A percentile compares a stretch with the other conserved stretches of the same genome.
Evolutionary conservation across 2,797 vertebrate genomes (phyloP).

Genomic region (Hippoglossus hippoglossus): DNA sequence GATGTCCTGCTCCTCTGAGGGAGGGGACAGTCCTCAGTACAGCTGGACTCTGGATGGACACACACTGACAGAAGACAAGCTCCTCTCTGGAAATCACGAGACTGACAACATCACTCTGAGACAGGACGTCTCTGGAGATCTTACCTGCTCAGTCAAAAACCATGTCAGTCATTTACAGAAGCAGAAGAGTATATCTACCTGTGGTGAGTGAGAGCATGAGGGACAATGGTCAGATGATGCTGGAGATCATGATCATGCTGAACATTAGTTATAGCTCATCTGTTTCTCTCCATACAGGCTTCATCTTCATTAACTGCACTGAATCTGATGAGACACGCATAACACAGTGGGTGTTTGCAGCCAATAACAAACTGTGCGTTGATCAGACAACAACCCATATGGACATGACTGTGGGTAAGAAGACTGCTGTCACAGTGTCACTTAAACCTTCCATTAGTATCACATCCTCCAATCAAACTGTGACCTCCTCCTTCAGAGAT

Average conservation of each 20-base stretch:
- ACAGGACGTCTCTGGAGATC: constrained; percentile 12
- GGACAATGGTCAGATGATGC: background rate
- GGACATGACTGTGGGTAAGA: constrained; percentile 37
- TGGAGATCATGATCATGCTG: background rate
- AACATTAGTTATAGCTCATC: background rate
- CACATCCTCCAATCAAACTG: constrained; percentile 21
- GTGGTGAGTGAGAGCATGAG: constrained; percentile 53
- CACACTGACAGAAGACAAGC: constrained; percentile 45
- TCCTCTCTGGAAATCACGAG: rapidly evolving
- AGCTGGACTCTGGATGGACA: constrained; percentile 64
- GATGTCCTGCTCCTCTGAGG: constrained; percentile 40
- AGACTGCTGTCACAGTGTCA: constrained; percentile 12
- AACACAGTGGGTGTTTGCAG: constrained; percentile 38
- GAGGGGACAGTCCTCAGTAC: constrained; percentile 62
- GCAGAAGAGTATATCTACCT: rapidly evolving
- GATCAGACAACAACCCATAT: constrained; percentile 1
- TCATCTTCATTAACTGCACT: constrained; percentile 42
- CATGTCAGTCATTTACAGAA: rapidly evolving
- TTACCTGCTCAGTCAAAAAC: constrained; percentile 66
- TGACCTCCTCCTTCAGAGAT: rapidly evolving
- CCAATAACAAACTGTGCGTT: constrained; percentile 42
- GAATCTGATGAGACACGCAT: constrained; percentile 30
- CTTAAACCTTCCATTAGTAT: constrained; percentile 19
- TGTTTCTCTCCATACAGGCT: constrained; percentile 14
- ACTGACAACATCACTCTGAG: constrained; percentile 48